These are phyloP conservation scores for Dendrocincla fuliginosa DNA, from an alignment of 2,797 vertebrate species.

Conservation along the genomic window DNA sequence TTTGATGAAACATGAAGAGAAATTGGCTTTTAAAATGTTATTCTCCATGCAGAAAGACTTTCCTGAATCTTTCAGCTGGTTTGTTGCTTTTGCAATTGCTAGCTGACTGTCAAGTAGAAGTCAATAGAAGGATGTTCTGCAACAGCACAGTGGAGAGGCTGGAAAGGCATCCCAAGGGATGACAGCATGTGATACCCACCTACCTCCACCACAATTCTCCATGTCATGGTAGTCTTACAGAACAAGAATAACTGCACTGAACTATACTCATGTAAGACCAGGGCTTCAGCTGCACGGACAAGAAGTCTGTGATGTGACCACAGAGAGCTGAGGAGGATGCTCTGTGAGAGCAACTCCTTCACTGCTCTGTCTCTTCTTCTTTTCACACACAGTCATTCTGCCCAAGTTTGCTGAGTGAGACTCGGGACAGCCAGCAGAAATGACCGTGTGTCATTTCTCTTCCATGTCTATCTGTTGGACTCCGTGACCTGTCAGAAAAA, in stretches of 20 bases:
- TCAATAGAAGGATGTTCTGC: neutral
- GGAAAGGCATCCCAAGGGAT: neutral
- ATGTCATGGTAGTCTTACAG: accelerated
- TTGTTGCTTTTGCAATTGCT: neutral
- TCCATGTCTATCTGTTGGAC: neutral
- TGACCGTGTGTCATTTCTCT: neutral
- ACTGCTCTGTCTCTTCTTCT: neutral
- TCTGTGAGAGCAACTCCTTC: neutral
- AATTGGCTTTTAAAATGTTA: neutral
- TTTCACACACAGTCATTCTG: neutral
- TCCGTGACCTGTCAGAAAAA: neutral
- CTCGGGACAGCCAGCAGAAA: neutral
- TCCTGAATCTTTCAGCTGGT: neutral
- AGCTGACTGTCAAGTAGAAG: neutral
- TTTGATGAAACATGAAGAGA: constrained; percentile 11
- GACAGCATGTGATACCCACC: neutral
- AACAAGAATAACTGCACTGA: neutral
- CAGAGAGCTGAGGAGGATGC: neutral
- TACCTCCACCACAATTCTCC: neutral
- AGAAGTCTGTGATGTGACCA: neutral
- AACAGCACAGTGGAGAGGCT: neutral
- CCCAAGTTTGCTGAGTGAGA: neutral
- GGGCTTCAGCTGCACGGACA: neutral
- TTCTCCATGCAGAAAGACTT: neutral
- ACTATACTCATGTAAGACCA: neutral